Conservation (phyloP, 2,888 invertebrate species). For the Erannis defoliaria region DNA sequence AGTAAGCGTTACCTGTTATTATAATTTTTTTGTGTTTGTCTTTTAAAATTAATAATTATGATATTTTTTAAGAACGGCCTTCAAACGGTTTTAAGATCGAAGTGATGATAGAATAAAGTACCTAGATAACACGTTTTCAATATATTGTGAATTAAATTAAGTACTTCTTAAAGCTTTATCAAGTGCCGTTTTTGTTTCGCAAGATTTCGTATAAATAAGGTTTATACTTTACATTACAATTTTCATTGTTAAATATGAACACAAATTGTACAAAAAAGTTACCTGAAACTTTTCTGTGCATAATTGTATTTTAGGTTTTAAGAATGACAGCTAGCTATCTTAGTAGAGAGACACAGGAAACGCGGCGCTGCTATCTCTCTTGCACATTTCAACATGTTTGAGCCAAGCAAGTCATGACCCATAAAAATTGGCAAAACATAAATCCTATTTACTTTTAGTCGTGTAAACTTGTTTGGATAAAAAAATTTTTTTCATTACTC, state of each 20-base stretch:
- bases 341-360: slow-evolving; percentile 39
- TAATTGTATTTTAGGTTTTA: slow-evolving; percentile 50
- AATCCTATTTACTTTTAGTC: too few species aligned
- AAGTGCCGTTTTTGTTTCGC: slow-evolving; percentile 42
- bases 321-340: slow-evolving; percentile 53
- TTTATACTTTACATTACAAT: slow-evolving; percentile 11
- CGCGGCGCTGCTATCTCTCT: too few species aligned
- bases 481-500: too few species aligned
- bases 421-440: too few species aligned
- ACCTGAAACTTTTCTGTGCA: slow-evolving; percentile 75
- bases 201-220: slow-evolving; percentile 39
- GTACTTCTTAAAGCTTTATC: slow-evolving; percentile 27
- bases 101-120: background rate
- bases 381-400: too few species aligned
- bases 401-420: too few species aligned
- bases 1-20: slow-evolving; percentile 76
- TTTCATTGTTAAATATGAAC: slow-evolving; percentile 22
- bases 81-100: slow-evolving; percentile 19
- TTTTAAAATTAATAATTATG: slow-evolving; percentile 25
- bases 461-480: too few species aligned
- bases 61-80: slow-evolving; percentile 24
- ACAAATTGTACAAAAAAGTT: slow-evolving; percentile 77
- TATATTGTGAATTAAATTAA: background rate
- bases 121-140: background rate
- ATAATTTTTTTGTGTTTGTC: slow-evolving; percentile 62